These are phyloP conservation scores for Sebastes variabilis DNA, from an alignment of 2,797 vertebrate species.

Conservation along the genomic window DNA sequence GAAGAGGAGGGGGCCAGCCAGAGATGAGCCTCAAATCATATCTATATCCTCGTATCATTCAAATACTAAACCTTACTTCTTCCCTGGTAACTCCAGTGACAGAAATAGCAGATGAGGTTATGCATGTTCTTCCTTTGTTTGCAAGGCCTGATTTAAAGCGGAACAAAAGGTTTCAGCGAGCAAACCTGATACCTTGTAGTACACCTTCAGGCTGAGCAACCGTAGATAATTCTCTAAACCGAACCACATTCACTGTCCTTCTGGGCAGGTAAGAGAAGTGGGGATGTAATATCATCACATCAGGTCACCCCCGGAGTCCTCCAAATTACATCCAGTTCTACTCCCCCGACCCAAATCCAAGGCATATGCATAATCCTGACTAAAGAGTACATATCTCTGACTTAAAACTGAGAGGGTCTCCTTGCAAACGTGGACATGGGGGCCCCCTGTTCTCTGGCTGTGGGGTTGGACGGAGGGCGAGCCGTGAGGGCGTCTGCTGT, in stretches of 20 bases:
- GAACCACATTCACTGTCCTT: constrained; percentile 73
- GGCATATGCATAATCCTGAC: constrained; percentile 50
- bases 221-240: constrained; percentile 72
- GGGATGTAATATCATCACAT: constrained; percentile 61
- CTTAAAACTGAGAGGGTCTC: constrained; percentile 34
- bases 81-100: constrained; percentile 24
- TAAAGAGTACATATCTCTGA: constrained; percentile 29
- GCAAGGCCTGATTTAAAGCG: constrained; percentile 48
- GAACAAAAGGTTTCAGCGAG: constrained; percentile 58
- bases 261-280: constrained; percentile 43
- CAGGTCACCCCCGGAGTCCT: constrained; percentile 27
- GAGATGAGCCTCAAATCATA: background rate
- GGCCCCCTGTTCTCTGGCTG: constrained; percentile 44
- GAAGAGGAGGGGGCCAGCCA: background rate
- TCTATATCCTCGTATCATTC: background rate
- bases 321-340: constrained; percentile 56
- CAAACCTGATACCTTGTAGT: constrained; percentile 57
- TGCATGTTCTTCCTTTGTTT: constrained; percentile 44
- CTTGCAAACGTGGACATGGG: constrained; percentile 48
- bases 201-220: constrained; percentile 64
- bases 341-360: constrained; percentile 39
- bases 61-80: background rate
- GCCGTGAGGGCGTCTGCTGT: constrained; percentile 68
- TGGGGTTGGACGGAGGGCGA: constrained; percentile 70
- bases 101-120: constrained; percentile 51